Percentiles rank a stretch among this genome's conserved stretches.
Conservation (phyloP, 2,888 invertebrate genomes). For the Rotaria magnacalcarata region DNA sequence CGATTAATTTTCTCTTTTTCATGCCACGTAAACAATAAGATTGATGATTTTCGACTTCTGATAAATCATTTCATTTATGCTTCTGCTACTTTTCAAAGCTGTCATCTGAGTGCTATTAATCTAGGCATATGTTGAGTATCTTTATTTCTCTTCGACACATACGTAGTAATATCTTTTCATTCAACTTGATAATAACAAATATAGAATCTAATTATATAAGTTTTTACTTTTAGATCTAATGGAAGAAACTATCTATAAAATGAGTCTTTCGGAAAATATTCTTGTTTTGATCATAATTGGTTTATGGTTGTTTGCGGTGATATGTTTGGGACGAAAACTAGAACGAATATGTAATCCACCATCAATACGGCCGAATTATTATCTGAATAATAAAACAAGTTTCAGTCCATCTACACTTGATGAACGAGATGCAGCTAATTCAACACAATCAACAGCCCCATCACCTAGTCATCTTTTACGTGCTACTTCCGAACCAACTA, state of each 20-base stretch:
- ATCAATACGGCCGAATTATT: not conserved
- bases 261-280: not conserved
- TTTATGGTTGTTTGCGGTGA: constrained; percentile 1
- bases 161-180: too few relatives aligned
- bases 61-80: too few relatives aligned
- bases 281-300: not conserved
- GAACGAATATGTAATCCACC: constrained; percentile 14
- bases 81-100: too few relatives aligned
- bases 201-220: too few relatives aligned
- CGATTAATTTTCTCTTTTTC: not conserved
- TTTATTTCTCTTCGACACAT: too few relatives aligned
- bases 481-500: constrained; percentile 5
- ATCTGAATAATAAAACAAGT: not conserved
- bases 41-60: not conserved
- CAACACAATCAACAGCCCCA: not conserved
- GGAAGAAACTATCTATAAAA: not conserved
- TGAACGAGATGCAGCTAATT: not conserved
- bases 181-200: too few relatives aligned
- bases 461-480: not conserved
- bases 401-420: not conserved
- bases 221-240: not conserved
- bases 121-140: too few relatives aligned
- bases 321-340: constrained; percentile 2
- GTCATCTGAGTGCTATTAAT: too few relatives aligned
- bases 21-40: not conserved